A percentile compares a stretch with the other conserved stretches of the same genome.
These are phyloP conservation scores for Drosophila sordidapex DNA, from an alignment of 2,888 invertebrate species.

Conservation along the genomic window DNA sequence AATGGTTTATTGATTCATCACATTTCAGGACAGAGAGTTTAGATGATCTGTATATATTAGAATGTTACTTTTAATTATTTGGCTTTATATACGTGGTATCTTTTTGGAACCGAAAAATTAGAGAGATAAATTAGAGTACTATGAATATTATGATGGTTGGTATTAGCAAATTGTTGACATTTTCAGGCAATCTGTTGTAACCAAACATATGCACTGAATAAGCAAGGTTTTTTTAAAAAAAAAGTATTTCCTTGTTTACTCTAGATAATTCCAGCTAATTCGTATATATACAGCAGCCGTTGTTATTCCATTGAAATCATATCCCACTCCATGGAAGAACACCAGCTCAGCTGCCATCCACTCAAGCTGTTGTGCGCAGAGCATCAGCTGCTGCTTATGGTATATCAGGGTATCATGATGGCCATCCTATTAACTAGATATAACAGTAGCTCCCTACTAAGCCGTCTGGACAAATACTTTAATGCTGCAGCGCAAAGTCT, in stretches of 20 bases:
- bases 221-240: background rate
- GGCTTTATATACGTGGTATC: background rate
- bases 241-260: conserved; percentile 8
- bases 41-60: background rate
- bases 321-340: conserved; percentile 2
- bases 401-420: conserved; percentile 27
- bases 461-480: conserved; percentile 74
- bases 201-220: background rate
- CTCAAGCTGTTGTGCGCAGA: background rate
- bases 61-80: background rate
- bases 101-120: no score
- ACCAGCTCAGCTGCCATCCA: conserved; percentile 9
- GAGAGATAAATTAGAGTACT: no score
- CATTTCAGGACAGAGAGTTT: background rate
- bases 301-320: conserved; percentile 24
- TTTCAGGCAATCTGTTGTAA: background rate
- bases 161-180: background rate
- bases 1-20: conserved; percentile 22
- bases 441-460: conserved; percentile 49
- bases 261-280: conserved; percentile 40
- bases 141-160: background rate
- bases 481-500: conserved; percentile 59
- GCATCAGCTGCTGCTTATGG: conserved; percentile 44
- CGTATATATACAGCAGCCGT: conserved; percentile 24
- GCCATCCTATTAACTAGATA: conserved; percentile 52